Base-by-base conservation (phyloP, 2,888 invertebrate species). In the Ophonus ardosiacus region DNA sequence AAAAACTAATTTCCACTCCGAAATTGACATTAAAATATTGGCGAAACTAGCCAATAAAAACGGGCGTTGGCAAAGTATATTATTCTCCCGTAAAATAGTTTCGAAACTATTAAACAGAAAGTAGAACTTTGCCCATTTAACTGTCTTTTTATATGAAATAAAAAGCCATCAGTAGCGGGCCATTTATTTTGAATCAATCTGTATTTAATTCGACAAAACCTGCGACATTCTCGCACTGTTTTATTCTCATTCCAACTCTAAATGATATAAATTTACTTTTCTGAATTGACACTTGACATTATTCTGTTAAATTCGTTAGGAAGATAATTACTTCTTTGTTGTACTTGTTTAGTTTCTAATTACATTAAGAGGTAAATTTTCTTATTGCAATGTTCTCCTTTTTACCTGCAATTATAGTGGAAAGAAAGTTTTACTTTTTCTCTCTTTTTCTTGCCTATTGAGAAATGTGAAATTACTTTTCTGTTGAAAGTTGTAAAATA, bases 241-340 rank as follows among this genome's bases (percentile, higher is more conserved):
- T 51, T 51, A 51, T 51, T 63, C 21, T 21, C 18, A 10, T 61
- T 24, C 17, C 18, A 18, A 17, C 18, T 61, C 59, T 61, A 18
- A 61, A 15, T 61, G 59, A 61, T 17, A 18, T 61, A 61, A 63
- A 21, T 63, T 63, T 24, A 21, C 21, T 63, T 63, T 18, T 63
- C 0, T 10, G 21, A 21, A 63, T 63, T 21, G 63, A 63, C 63
- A 24, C 59, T 61, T 61, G 63, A 21, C 21, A 63, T 63, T 17
- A 63, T 63, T 63, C 24, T 21, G 18, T 61, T 63, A 18, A 63
- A 21, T 63, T 63, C 24, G 63, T 63, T 63, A 63, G 21, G 24
- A 7, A 21, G 13, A 63, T 63, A 63, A 63, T 63, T 63, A 63
- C 63, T 17, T 24, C 21, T 63, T 63, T 63, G 63, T 63, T 63